phyloP scores from a whole-genome alignment of 2,113 vertebrate genomes.

The Ondatra zibethicus region DNA sequence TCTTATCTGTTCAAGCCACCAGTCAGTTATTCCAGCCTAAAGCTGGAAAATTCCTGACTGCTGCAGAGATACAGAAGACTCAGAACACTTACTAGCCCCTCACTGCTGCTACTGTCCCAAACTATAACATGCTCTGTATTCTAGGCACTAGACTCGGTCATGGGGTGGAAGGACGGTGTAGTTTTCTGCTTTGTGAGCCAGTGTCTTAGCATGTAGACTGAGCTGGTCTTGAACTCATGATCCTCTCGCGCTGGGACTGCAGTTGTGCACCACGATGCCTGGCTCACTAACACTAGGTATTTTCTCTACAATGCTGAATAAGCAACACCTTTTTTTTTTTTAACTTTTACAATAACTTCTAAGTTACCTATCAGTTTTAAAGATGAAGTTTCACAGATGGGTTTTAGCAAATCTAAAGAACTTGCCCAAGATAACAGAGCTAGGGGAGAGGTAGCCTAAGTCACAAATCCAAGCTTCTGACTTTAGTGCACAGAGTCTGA shows the following conservation, averaged over 20 bases:
- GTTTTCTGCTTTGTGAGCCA: background rate
- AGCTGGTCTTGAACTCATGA: background rate
- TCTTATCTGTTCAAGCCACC: background rate
- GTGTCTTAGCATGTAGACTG: background rate
- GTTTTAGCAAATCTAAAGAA: background rate
- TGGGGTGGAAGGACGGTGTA: background rate
- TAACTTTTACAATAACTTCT: constrained; percentile 29
- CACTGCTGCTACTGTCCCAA: background rate
- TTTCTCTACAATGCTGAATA: constrained; percentile 4
- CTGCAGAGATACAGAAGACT: background rate
- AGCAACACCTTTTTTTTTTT: background rate
- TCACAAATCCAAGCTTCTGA: background rate
- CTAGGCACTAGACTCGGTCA: background rate
- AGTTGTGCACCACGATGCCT: background rate
- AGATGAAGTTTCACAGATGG: background rate
- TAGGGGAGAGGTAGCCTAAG: background rate
- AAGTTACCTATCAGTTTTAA: background rate
- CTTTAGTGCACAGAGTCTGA: background rate
- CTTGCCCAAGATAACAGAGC: background rate
- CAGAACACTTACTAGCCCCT: background rate
- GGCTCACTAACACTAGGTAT: background rate
- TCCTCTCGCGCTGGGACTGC: background rate
- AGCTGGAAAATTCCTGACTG: background rate
- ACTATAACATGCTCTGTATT: background rate
- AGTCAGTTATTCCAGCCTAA: background rate